Conservation (phyloP, 2,797 vertebrate species). For the Peromyscus aztecus region DNA sequence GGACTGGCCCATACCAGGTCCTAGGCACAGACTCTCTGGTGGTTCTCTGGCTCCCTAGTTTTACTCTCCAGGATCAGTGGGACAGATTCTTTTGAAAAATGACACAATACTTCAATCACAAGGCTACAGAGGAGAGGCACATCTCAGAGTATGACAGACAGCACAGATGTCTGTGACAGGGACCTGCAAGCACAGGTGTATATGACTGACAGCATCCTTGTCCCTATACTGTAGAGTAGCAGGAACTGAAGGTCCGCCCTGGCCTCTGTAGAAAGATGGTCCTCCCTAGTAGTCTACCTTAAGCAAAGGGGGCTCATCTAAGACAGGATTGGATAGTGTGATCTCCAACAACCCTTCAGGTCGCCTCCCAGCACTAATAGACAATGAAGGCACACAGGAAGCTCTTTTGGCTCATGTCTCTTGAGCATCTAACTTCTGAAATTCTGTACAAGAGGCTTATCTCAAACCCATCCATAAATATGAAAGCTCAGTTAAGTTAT, state of each 20-base stretch:
- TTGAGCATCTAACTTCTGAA: neutral
- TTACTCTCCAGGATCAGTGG: too few species aligned
- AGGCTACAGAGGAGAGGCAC: neutral
- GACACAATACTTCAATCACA: neutral
- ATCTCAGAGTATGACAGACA: neutral
- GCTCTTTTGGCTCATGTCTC: neutral
- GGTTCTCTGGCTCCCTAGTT: neutral
- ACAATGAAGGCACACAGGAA: neutral
- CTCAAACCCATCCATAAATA: neutral
- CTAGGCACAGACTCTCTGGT: neutral
- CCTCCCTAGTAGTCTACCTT: too few species aligned
- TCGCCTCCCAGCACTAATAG: neutral
- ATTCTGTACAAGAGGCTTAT: neutral
- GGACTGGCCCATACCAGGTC: neutral
- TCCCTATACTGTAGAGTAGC: neutral
- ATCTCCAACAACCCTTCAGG: neutral
- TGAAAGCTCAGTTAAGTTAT: too few species aligned
- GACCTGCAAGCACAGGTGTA: neutral
- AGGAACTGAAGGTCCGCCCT: neutral
- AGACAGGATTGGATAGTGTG: neutral
- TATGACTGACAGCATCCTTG: neutral
- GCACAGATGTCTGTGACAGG: neutral
- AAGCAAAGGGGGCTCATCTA: neutral
- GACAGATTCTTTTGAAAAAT: neutral
- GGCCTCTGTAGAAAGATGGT: neutral